These are phyloP conservation scores for Sepiola atlantica DNA, from an alignment of 2,888 invertebrate genomes.

Conservation along the genomic window DNA sequence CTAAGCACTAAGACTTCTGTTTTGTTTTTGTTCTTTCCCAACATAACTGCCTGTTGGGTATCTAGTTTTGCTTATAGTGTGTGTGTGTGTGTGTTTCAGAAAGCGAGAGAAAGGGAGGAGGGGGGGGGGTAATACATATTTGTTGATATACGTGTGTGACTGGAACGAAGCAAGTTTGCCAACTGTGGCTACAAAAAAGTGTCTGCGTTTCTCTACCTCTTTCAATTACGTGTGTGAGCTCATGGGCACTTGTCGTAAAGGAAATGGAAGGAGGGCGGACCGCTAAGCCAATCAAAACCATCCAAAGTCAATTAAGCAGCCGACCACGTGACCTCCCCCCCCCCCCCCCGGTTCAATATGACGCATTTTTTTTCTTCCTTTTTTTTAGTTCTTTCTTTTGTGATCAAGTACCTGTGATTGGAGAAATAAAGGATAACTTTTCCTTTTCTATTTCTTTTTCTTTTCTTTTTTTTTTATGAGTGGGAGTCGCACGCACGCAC, in stretches of 20 bases:
- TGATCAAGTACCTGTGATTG: conserved; percentile 32
- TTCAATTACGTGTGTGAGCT: background rate
- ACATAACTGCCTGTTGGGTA: background rate
- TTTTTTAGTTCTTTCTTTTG: background rate
- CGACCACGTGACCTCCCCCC: background rate
- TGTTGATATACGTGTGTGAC: conserved; percentile 4
- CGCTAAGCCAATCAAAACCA: background rate
- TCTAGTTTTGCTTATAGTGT: background rate
- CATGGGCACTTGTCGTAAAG: background rate
- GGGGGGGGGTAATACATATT: background rate
- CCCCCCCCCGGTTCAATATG: background rate
- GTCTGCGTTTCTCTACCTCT: background rate
- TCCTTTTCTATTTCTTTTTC: background rate
- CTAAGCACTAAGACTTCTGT: no score
- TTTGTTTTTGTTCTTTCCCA: background rate
- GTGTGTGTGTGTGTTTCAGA: no score
- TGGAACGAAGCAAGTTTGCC: background rate
- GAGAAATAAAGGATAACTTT: background rate
- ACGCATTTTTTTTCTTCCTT: conserved; percentile 22
- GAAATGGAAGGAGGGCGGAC: background rate
- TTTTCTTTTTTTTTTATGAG: background rate
- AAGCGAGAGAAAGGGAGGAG: background rate
- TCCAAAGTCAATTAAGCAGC: background rate
- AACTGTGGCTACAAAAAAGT: background rate
- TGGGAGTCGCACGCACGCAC: background rate